Conservation (phyloP, 1,140 invertebrate genomes). For the Drosophila pandora region DNA sequence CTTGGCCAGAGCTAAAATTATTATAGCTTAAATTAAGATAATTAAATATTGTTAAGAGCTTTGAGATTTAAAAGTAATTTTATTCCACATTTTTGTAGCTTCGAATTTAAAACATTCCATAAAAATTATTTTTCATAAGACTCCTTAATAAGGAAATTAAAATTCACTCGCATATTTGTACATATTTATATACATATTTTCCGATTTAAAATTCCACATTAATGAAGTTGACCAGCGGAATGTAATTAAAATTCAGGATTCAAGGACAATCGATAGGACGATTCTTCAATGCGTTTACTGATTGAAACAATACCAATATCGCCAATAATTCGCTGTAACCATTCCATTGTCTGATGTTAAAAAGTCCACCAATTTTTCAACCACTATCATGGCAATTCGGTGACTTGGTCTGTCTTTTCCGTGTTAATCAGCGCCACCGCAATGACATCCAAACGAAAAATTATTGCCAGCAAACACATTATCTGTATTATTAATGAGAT, state of each 20-base stretch:
- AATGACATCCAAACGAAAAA: constrained; percentile 68
- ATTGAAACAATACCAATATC: constrained; percentile 25
- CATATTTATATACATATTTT: not conserved
- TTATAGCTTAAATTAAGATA: not conserved
- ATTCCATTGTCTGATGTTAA: not conserved
- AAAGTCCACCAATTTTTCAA: not conserved
- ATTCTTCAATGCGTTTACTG: constrained; percentile 13
- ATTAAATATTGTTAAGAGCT: not conserved
- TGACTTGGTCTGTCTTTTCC: constrained; percentile 16
- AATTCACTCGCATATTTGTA: not conserved
- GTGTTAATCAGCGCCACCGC: constrained; percentile 71
- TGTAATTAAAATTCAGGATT: constrained; percentile 24
- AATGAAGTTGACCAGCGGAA: not conserved
- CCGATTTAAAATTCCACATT: not conserved
- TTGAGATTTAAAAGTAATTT: too few relatives aligned
- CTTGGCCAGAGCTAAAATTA: not conserved
- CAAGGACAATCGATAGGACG: not conserved
- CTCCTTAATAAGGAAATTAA: too few relatives aligned
- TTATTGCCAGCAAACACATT: constrained; percentile 73
- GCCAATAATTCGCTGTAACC: constrained; percentile 15
- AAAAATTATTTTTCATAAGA: too few relatives aligned
- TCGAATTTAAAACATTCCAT: too few relatives aligned
- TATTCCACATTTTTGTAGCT: too few relatives aligned
- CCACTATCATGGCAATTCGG: constrained; percentile 10
- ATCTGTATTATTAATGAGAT: constrained; percentile 79